These are phyloP conservation scores for Pomacea canaliculata DNA, from an alignment of 2,888 invertebrate species.

Conservation along the genomic window DNA sequence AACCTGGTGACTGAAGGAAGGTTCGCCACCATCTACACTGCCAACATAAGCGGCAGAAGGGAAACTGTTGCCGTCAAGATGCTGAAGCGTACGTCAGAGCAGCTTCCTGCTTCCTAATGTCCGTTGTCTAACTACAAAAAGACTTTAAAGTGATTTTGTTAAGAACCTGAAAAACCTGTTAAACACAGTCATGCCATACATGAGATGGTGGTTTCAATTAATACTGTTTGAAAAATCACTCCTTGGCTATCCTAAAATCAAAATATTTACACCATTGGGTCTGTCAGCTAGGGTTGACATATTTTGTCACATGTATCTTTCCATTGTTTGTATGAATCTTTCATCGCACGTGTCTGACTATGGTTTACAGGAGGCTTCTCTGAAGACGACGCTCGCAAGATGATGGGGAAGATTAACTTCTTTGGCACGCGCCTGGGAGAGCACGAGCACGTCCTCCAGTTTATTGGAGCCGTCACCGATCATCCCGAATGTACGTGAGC, in stretches of 20 bases:
- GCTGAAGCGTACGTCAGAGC: constrained; percentile 36
- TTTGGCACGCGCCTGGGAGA: constrained; percentile 33
- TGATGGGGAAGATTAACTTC: constrained; percentile 48
- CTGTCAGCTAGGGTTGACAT: no score
- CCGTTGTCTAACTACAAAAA: no score
- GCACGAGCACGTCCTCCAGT: constrained; percentile 40
- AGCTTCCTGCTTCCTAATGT: no score
- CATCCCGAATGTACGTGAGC: constrained; percentile 34
- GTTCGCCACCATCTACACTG: constrained; percentile 46
- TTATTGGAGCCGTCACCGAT: constrained; percentile 42
- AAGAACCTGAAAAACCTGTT: no score
- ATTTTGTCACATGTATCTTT: no score
- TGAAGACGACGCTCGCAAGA: constrained; percentile 36
- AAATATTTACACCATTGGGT: no score
- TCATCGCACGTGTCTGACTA: background rate
- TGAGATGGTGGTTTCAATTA: no score
- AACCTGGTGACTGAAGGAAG: constrained; percentile 37
- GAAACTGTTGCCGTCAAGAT: constrained; percentile 41
- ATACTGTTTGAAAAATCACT: no score
- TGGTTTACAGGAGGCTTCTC: constrained; percentile 28
- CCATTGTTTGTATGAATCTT: no score
- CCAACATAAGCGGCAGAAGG: constrained; percentile 9
- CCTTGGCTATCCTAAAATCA: no score
- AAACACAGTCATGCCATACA: no score
- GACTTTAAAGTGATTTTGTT: no score